Evolutionary conservation across 1,140 invertebrate genomes (phyloP), one percentile per base, ranked within the genome.

Genomic region (Chironomus tepperi): DNA sequence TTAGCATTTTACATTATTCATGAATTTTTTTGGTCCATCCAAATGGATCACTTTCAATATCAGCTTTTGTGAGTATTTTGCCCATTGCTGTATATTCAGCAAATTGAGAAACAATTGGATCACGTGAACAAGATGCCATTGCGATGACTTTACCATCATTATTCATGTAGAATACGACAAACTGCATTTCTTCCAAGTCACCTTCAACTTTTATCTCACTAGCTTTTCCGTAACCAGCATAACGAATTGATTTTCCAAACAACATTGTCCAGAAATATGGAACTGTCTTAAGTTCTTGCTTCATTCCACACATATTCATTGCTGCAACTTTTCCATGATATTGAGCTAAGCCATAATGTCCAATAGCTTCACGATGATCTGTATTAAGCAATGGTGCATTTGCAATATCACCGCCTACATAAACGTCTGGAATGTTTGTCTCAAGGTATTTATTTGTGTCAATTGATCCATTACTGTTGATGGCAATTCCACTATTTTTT

Each of bases 181-280:
- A 97, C 82, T 94, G 91, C 0, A 93, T 81, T 5, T 88, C 88
- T 3, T 90, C 87, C 2, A 95, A 79, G 79, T 93, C 89, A 34
- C 95, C 95, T 76, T 90, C 87, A 73, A 96, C 89, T 70, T 90
- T 85, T 43, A 93, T 85, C 76, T 91, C 90, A 76, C 87, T 87
- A 65, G 88, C 86, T 77, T 82, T 83, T 1, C 93, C 94, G 82
- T 92, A 89, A 42, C 95, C 94, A 16, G 91, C 88, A 82, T 96
- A 98, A 75, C 95, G 86, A 74, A 97, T 87, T 77, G 91, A 92
- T 79, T 94, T 95, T 5, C 93, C 94, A 79, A 94, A 96, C 65
- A 97, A 80, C 78, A 90, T 87, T 0, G 94, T 96, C 91, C 96
- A 98, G 83, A 98, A 98, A 81, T 91, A 98, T 2, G 96, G 96